Evolutionary conservation across 2,797 vertebrate genomes (phyloP), one percentile per base, ranked within the genome.

Genomic region (Selene dorsalis): DNA sequence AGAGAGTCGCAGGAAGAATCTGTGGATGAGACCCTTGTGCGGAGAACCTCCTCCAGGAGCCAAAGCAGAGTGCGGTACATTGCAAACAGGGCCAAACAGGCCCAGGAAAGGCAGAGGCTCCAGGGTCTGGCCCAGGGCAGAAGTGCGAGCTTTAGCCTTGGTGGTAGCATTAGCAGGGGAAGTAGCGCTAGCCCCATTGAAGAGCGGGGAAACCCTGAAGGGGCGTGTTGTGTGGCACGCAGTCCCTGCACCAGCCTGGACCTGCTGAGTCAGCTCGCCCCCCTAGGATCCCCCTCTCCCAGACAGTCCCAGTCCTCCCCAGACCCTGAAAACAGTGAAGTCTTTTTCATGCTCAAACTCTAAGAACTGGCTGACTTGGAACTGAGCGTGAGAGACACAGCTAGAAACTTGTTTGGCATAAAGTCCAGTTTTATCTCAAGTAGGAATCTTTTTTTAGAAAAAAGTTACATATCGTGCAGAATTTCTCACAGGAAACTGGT

Each of bases 61-160:
- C 97, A 98, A 85, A 99, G 97, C 83, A 90, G 97, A 0, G 97
- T 98, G 67, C 95, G 97, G 0, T 98, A 98, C 90, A 97, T 99
- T 0, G 97, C 97, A 80, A 97, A 97, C 92, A 76, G 96, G 16
- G 97, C 97, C 6, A 96, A 96, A 86, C 96, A 97, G 77, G 97
- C 96, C 0, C 97, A 97, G 83, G 97, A 99, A 80, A 92, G 97
- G 56, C 97, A 96, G 92, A 88, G 95, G 81, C 93, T 96, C 22
- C 96, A 95, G 69, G 91, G 91, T 70, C 89, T 96, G 32, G 60
- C 79, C 12, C 93, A 93, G 73, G 80, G 75, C 66, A 81, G 79
- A 16, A 77, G 75, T 47, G 76, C 77, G 3, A 91, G 85, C 78
- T 81, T 89, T 20, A 87, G 80, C 72, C 32, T 76, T 1, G 41